Evolutionary conservation across 2,113 vertebrate species (phyloP).

Genomic region (Typhlomys cinereus): DNA sequence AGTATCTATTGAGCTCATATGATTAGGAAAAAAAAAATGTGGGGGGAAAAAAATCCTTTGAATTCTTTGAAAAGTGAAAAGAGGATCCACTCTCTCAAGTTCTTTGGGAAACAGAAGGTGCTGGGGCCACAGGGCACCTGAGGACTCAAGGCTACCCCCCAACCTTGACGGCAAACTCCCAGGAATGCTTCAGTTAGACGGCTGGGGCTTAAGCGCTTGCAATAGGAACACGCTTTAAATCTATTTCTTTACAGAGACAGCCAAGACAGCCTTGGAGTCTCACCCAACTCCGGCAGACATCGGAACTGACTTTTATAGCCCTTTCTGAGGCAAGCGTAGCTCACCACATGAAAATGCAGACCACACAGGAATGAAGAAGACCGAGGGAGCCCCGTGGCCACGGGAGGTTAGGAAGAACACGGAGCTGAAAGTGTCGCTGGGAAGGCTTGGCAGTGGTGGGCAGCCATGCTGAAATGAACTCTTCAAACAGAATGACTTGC

Average conservation of each 20-base stretch:
- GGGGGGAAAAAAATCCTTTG: no score
- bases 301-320: slow-evolving; percentile 15
- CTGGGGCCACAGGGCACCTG: not conserved
- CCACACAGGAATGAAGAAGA: not conserved
- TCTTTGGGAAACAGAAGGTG: not conserved
- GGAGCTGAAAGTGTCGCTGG: no score
- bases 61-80: no score
- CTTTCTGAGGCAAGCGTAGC: slow-evolving; percentile 53
- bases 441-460: not conserved
- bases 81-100: no score
- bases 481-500: not conserved
- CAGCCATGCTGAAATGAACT: not conserved
- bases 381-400: not conserved
- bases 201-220: slow-evolving; percentile 8
- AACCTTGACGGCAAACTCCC: slow-evolving; percentile 18
- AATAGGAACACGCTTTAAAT: slow-evolving; percentile 18
- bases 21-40: no score
- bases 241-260: slow-evolving; percentile 21
- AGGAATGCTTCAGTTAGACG: not conserved
- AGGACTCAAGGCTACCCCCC: not conserved
- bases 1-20: no score
- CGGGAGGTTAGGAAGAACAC: not conserved
- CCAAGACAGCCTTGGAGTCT: slow-evolving; percentile 4
- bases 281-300: slow-evolving; percentile 11
- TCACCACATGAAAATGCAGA: slow-evolving; percentile 38